Evolutionary conservation across 1,140 invertebrate genomes (phyloP), one percentile per base, ranked within the genome.

Genomic region (Cataglyphis hispanica): DNA sequence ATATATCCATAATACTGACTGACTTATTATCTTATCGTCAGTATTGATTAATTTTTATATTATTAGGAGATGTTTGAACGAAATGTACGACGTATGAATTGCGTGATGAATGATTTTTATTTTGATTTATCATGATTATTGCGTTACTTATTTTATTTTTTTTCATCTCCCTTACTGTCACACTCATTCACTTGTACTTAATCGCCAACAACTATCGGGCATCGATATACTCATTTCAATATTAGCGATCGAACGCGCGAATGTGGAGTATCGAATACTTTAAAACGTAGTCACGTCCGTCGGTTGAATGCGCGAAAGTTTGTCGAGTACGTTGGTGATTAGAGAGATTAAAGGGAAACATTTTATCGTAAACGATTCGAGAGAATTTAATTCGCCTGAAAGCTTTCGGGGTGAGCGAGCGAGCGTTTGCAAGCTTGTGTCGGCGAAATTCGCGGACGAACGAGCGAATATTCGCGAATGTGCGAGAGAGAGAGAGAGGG

Each of bases 311-410:
- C 75, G 58, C 84, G 22, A 83, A 89, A 89, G 88, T 89, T 89
- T 77, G 84, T 22, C 77, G 67, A 80, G 56, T 61, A 67, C 77
- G 74, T 63, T 77, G 85, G 84, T 89, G 88, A 89, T 89, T 89
- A 89, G 87, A 86, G 88, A 89, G 88, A 89, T 89, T 89, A 89
- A 89, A 89, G 88, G 88, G 88, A 89, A 89, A 89, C 88, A 89
- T 89, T 89, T 86, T 88, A 89, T 89, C 87, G 88, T 86, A 89
- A 89, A 86, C 88, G 88, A 83, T 89, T 89, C 84, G 85, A 77
- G 88, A 81, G 69, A 89, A 90, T 90, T 87, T 87, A 87, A 90
- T 89, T 90, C 86, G 84, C 86, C 61, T 87, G 88, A 89, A 89
- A 90, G 88, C 89, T 90, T 90, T 87, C 83, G 76, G 74, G 61